These are phyloP conservation scores for Ptychobarbus kaznakovi DNA, from an alignment of 2,797 vertebrate species.

Conservation along the genomic window DNA sequence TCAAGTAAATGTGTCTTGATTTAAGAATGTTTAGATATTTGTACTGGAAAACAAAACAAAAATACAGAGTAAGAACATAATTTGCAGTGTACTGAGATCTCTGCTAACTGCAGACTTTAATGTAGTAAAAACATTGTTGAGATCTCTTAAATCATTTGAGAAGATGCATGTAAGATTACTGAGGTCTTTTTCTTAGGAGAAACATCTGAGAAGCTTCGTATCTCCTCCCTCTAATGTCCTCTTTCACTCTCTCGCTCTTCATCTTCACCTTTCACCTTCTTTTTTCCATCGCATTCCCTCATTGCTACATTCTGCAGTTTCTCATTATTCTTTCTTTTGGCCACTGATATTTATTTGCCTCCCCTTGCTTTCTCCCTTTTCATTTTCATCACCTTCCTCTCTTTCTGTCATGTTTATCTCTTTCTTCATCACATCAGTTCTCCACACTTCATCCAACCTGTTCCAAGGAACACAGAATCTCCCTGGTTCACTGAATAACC, in stretches of 20 bases:
- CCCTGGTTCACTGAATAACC: constrained; percentile 12
- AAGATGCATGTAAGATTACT: not conserved
- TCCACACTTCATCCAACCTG: constrained; percentile 34
- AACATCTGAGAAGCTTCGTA: constrained; percentile 2
- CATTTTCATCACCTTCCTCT: constrained; percentile 35
- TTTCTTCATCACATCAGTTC: constrained; percentile 44
- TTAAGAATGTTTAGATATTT: not conserved
- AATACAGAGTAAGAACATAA: not conserved
- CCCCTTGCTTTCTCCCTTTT: constrained; percentile 9
- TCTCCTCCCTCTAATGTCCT: constrained; percentile 27
- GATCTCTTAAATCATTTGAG: not conserved
- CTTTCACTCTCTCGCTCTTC: constrained; percentile 1
- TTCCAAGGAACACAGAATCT: constrained; percentile 11
- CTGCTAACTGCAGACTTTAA: not conserved
- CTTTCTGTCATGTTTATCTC: constrained; percentile 42
- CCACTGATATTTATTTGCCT: constrained; percentile 20
- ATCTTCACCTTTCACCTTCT: constrained; percentile 30
- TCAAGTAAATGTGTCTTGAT: not conserved
- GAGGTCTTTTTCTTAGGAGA: constrained; percentile 10
- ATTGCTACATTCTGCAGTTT: constrained; percentile 21
- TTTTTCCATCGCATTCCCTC: constrained; percentile 23
- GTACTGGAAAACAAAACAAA: not conserved
- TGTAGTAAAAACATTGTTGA: not conserved
- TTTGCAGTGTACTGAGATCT: not conserved
- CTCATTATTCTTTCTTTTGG: constrained; percentile 35